phyloP scores from a whole-genome alignment of 2,797 vertebrate species.

The Acridotheres tristis region DNA sequence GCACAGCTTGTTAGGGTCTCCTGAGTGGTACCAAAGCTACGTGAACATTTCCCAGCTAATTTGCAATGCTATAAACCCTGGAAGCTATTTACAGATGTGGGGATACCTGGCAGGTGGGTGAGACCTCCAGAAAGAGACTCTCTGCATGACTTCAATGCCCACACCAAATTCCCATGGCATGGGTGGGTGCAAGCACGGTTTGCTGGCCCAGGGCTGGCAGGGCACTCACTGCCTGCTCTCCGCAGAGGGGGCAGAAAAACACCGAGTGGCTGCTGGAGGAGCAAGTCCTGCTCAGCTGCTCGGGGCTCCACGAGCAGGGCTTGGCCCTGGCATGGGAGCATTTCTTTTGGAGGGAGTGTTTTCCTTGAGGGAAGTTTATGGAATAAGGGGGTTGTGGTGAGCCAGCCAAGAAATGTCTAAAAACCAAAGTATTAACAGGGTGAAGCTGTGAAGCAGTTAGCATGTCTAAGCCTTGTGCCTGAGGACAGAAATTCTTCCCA shows the following conservation, averaged over 20 bases:
- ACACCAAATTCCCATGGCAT: not conserved
- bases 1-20: not conserved
- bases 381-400: not conserved
- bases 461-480: not conserved
- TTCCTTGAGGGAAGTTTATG: not conserved
- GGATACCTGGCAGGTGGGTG: not conserved
- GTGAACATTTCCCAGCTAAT: not conserved
- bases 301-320: too few relatives aligned
- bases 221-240: not conserved
- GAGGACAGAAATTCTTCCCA: not conserved
- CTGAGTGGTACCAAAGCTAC: not conserved
- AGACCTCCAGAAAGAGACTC: not conserved
- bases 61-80: not conserved
- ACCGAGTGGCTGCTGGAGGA: accelerated
- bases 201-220: not conserved
- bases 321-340: not conserved
- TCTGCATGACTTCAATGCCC: not conserved
- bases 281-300: too few relatives aligned
- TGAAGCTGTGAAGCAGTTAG: not conserved
- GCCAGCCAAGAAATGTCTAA: not conserved
- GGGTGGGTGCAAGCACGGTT: not conserved
- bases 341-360: not conserved
- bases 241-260: not conserved
- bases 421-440: not conserved
- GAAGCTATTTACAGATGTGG: not conserved